phyloP scores from a whole-genome alignment of 2,113 vertebrate species.

The Platichthys flesus region DNA sequence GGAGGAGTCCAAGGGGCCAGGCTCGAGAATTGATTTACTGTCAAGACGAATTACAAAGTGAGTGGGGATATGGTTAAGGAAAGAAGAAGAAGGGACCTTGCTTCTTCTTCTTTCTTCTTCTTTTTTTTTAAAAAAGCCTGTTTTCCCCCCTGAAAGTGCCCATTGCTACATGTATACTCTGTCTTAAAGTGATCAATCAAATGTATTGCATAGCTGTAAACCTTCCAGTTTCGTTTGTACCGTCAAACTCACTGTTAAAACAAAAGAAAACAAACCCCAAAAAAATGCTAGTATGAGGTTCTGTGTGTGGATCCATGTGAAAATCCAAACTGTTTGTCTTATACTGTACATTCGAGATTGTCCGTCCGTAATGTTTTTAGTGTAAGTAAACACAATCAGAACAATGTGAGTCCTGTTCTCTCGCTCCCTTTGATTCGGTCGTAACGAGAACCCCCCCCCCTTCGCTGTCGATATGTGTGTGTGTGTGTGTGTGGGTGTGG shows the following conservation, averaged over 20 bases:
- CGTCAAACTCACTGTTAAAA: slow-evolving; percentile 67
- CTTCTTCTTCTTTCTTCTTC: slow-evolving; percentile 42
- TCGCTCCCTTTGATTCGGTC: slow-evolving; percentile 87
- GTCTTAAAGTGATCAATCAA: slow-evolving; percentile 76
- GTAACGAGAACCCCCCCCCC: slow-evolving; percentile 87
- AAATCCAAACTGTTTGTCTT: slow-evolving; percentile 74
- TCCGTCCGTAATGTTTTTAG: slow-evolving; percentile 74
- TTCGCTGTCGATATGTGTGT: slow-evolving; percentile 79
- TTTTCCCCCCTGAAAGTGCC: slow-evolving; percentile 72
- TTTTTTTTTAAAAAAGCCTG: slow-evolving; percentile 45
- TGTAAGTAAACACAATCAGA: slow-evolving; percentile 78
- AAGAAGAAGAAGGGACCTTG: slow-evolving; percentile 59
- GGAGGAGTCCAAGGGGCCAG: slow-evolving; percentile 89
- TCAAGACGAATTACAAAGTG: slow-evolving; percentile 93
- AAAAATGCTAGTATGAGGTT: slow-evolving; percentile 65
- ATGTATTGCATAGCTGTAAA: slow-evolving; percentile 73
- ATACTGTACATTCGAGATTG: slow-evolving; percentile 73
- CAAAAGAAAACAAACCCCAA: slow-evolving; percentile 32
- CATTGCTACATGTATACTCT: slow-evolving; percentile 73
- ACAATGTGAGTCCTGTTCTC: slow-evolving; percentile 79
- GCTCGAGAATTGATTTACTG: slow-evolving; percentile 97
- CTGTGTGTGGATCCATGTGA: slow-evolving; percentile 76
- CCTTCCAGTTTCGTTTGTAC: slow-evolving; percentile 74
- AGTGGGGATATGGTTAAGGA: slow-evolving; percentile 92
- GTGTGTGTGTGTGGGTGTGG: slow-evolving; percentile 31